phyloP scores from a whole-genome alignment of 2,888 invertebrate genomes.

The Caenorhabditis macrosperma region DNA sequence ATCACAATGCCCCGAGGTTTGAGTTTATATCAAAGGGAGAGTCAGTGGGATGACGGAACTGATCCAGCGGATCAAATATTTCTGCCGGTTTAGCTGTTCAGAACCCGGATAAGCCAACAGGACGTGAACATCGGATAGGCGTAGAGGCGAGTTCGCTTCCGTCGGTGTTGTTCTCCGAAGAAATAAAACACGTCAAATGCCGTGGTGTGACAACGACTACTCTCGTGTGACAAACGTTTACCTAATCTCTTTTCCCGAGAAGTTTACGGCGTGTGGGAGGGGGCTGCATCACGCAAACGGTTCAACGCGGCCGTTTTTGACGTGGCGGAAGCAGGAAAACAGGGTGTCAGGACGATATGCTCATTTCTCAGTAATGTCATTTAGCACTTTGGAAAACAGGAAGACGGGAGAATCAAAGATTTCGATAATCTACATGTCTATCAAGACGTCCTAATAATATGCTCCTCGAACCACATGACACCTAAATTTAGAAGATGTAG shows the following conservation, averaged over 20 bases:
- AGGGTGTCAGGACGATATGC: no score
- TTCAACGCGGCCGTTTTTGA: no score
- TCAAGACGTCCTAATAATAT: background rate
- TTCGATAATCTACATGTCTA: no score
- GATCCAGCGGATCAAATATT: conserved; percentile 4
- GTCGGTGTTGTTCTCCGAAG: conserved; percentile 1
- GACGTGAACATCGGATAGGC: background rate
- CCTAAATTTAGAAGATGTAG: background rate
- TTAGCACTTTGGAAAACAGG: conserved; percentile 4
- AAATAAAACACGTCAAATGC: conserved; percentile 18
- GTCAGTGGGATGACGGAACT: conserved; percentile 11
- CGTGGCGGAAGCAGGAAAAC: no score
- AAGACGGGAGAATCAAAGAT: background rate
- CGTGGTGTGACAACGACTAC: background rate
- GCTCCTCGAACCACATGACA: background rate
- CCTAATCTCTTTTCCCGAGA: background rate
- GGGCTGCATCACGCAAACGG: no score
- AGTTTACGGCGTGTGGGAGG: no score
- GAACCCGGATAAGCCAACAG: conserved; percentile 1
- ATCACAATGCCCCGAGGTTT: conserved; percentile 77
- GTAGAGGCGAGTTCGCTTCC: background rate
- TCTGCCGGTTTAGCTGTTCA: background rate
- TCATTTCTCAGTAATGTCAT: no score
- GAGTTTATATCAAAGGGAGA: background rate
- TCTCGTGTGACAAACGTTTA: background rate